A percentile compares a stretch with the other conserved stretches of the same genome.
phyloP scores from a whole-genome alignment of 2,797 vertebrate species.

The Notoglanidium macrostoma region DNA sequence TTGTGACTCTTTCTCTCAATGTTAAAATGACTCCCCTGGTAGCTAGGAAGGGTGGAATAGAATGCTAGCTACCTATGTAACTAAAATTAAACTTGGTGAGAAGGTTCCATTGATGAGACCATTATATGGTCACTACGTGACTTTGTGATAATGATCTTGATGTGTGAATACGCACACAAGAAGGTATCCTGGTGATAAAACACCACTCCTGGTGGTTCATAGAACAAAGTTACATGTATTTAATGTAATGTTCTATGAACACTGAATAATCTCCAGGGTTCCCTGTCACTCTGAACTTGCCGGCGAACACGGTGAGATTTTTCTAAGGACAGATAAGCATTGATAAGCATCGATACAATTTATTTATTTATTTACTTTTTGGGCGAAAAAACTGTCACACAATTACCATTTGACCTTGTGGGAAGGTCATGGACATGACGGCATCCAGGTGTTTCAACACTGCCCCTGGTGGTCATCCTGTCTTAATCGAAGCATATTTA shows the following conservation, averaged over 20 bases:
- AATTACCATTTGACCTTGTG: neutral
- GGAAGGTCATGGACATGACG: neutral
- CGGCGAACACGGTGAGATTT: neutral
- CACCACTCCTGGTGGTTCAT: neutral
- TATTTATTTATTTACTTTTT: no score
- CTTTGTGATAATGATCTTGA: neutral
- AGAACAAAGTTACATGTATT: neutral
- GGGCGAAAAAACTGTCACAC: neutral
- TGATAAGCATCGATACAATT: neutral
- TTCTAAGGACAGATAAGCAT: neutral
- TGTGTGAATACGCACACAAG: neutral
- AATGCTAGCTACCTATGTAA: neutral
- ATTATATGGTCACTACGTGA: no score
- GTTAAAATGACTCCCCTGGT: neutral
- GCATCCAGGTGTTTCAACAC: neutral
- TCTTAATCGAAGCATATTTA: neutral
- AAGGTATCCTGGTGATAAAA: neutral
- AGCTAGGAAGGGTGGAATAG: neutral
- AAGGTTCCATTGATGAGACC: neutral
- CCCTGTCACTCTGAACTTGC: neutral
- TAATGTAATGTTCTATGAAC: neutral
- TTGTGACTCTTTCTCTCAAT: neutral
- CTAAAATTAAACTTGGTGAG: neutral
- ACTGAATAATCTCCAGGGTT: neutral
- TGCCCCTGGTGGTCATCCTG: neutral